These are phyloP conservation scores for Sternarchorhynchus goeldii DNA, from an alignment of 2,797 vertebrate genomes.

Conservation along the genomic window DNA sequence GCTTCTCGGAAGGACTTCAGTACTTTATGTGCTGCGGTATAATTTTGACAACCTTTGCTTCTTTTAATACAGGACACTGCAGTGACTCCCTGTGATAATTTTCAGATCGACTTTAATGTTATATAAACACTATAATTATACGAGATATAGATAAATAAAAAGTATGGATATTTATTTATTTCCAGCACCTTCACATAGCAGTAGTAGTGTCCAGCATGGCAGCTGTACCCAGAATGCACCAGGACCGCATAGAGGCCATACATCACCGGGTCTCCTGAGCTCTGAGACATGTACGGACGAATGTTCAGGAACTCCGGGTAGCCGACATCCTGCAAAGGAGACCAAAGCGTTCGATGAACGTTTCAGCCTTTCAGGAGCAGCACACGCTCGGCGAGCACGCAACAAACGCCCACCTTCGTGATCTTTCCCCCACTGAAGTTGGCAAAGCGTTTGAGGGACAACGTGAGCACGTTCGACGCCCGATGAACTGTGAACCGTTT, in stretches of 20 bases:
- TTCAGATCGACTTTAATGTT: no score
- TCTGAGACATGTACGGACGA: slow-evolving; percentile 94
- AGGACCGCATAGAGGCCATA: slow-evolving; percentile 92
- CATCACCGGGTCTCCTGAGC: slow-evolving; percentile 83
- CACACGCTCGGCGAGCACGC: not conserved
- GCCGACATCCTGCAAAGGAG: slow-evolving; percentile 82
- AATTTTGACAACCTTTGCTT: no score
- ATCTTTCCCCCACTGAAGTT: slow-evolving; percentile 92
- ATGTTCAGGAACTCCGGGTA: slow-evolving; percentile 93
- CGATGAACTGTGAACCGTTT: slow-evolving; percentile 94
- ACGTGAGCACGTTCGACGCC: slow-evolving; percentile 88
- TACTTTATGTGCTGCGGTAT: no score
- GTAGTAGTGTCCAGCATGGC: slow-evolving; percentile 94
- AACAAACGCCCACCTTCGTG: slow-evolving; percentile 79
- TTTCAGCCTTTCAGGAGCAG: not conserved
- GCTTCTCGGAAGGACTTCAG: no score
- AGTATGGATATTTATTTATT: no score
- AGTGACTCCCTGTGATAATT: no score
- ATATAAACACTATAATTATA: no score
- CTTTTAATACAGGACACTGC: no score
- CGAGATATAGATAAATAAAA: no score
- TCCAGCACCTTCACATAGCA: slow-evolving; percentile 89
- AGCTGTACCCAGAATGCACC: slow-evolving; percentile 94
- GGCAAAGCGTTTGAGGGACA: slow-evolving; percentile 94
- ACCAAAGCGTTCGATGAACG: not conserved